phyloP scores from a whole-genome alignment of 2,113 vertebrate species.

The Actenoides hombroni region DNA sequence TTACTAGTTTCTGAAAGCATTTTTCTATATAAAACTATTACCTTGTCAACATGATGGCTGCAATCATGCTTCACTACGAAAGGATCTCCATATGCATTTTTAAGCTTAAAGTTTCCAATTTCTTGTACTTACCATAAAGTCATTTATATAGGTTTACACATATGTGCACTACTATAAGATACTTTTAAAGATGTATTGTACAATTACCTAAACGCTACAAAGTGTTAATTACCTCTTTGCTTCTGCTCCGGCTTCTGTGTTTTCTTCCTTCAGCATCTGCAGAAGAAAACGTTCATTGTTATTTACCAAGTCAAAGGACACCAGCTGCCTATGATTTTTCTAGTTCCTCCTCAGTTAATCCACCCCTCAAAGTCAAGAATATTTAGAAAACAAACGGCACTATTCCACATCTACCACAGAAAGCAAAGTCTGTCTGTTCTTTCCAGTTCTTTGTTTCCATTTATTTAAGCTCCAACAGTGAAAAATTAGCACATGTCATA shows the following conservation, averaged over 20 bases:
- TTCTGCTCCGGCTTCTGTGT: conserved; percentile 96
- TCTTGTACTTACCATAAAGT: conserved; percentile 90
- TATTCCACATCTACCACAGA: background rate
- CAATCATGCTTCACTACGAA: conserved; percentile 77
- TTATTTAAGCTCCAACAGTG: background rate
- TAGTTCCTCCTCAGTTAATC: background rate
- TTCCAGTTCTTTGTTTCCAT: background rate
- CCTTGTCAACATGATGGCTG: conserved; percentile 79
- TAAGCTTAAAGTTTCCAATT: conserved; percentile 67
- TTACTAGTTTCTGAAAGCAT: conserved; percentile 73
- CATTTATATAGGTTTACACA: conserved; percentile 59
- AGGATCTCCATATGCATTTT: conserved; percentile 73
- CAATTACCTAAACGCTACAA: conserved; percentile 84
- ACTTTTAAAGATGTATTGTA: conserved; percentile 71
- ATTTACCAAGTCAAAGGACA: background rate
- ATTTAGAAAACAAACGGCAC: background rate
- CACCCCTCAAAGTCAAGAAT: background rate
- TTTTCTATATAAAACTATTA: conserved; percentile 72
- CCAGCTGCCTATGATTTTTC: background rate
- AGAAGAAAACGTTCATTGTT: background rate
- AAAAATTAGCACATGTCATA: background rate
- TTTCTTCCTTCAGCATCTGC: conserved; percentile 83
- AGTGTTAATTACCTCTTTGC: conserved; percentile 99
- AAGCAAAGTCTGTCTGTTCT: background rate
- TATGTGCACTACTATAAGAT: conserved; percentile 74